Percentiles rank a stretch among this genome's conserved stretches.
These are phyloP conservation scores for Stigmatopora argus DNA, from an alignment of 2,113 vertebrate species.

Conservation along the genomic window DNA sequence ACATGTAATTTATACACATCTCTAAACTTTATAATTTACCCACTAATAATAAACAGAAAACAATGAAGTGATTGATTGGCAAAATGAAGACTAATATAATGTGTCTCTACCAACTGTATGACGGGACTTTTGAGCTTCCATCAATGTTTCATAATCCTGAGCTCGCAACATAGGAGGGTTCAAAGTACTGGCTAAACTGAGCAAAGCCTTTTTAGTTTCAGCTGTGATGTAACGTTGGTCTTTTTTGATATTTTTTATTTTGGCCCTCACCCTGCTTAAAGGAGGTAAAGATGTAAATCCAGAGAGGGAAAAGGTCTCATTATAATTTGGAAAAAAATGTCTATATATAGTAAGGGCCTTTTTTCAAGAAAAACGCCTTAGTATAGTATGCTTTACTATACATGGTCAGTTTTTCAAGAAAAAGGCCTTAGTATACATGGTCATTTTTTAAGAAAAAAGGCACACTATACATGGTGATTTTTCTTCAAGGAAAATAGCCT, in stretches of 20 bases:
- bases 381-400: too few relatives aligned
- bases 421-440: too few relatives aligned
- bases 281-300: too few relatives aligned
- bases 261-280: neutral
- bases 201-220: neutral
- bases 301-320: too few relatives aligned
- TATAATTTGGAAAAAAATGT: too few relatives aligned
- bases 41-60: neutral
- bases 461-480: too few relatives aligned
- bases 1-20: neutral
- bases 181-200: neutral
- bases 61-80: neutral
- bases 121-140: neutral
- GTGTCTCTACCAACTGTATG: neutral
- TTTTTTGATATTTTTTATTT: neutral
- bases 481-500: too few relatives aligned
- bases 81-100: neutral
- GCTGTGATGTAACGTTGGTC: neutral
- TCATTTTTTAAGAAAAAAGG: too few relatives aligned
- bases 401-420: too few relatives aligned
- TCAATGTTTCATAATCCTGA: neutral
- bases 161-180: neutral
- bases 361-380: too few relatives aligned
- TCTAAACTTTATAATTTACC: neutral
- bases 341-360: too few relatives aligned